Evolutionary conservation across 2,888 invertebrate genomes (phyloP).

Genomic region (Coenonympha arcania): DNA sequence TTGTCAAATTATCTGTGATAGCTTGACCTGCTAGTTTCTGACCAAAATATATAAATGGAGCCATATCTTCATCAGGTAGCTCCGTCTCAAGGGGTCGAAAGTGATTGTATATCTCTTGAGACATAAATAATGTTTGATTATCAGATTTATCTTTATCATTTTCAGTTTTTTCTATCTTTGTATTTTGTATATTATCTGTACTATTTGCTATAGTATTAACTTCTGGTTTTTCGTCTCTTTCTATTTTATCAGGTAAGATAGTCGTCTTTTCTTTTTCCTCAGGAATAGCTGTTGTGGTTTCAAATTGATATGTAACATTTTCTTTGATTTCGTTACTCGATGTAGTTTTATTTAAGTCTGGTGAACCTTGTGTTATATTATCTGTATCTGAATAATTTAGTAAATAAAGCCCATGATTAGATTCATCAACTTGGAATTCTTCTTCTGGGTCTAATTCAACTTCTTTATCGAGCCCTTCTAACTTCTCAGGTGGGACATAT

Average conservation of each 20-base stretch:
- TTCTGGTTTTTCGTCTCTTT: conserved; percentile 48
- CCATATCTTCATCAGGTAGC: conserved; percentile 77
- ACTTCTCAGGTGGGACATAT: conserved; percentile 65
- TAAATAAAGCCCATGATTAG: conserved; percentile 68
- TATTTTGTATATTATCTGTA: conserved; percentile 48
- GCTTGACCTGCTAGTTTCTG: conserved; percentile 71
- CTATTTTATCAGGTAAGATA: conserved; percentile 34
- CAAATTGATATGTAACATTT: conserved; percentile 33
- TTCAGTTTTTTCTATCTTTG: conserved; percentile 49
- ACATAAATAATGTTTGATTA: conserved; percentile 74
- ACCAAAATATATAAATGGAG: conserved; percentile 81
- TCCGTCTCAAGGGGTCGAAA: conserved; percentile 77
- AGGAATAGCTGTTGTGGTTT: conserved; percentile 30
- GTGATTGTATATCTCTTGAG: conserved; percentile 77
- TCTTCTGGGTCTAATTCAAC: conserved; percentile 68
- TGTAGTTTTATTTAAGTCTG: conserved; percentile 41
- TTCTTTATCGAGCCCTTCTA: conserved; percentile 64
- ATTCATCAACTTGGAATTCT: conserved; percentile 72
- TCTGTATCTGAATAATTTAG: conserved; percentile 68
- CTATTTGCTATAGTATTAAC: conserved; percentile 52
- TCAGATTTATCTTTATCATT: conserved; percentile 52
- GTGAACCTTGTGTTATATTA: conserved; percentile 50
- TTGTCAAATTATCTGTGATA: conserved; percentile 61
- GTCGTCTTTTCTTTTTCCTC: conserved; percentile 34
- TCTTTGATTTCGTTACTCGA: conserved; percentile 38